Percentiles rank a stretch among this genome's conserved stretches.
Conservation (phyloP, 2,888 invertebrate genomes). For the Pollenia amentaria region DNA sequence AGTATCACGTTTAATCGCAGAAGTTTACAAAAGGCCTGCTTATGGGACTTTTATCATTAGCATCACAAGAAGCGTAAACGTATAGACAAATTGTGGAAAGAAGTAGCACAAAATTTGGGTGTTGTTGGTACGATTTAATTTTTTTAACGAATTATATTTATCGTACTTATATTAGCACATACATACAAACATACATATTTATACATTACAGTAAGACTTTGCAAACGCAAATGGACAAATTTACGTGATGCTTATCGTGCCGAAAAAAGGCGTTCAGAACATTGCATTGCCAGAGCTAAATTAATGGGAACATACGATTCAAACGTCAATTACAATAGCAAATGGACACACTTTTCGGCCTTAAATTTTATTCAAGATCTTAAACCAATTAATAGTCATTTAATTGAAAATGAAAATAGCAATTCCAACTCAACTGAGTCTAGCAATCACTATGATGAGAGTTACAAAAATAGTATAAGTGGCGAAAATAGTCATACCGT, state of each 20-base stretch:
- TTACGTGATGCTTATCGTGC: slow-evolving; percentile 78
- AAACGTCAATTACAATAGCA: slow-evolving; percentile 65
- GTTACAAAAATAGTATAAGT: neutral
- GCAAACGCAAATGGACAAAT: slow-evolving; percentile 82
- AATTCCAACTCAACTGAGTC: slow-evolving; percentile 26
- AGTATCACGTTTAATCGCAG: slow-evolving; percentile 79
- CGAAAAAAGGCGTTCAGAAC: slow-evolving; percentile 74
- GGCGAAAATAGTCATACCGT: neutral
- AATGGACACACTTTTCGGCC: slow-evolving; percentile 75
- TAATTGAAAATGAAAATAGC: slow-evolving; percentile 6
- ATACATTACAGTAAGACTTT: slow-evolving; percentile 78
- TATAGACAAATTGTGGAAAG: slow-evolving; percentile 77
- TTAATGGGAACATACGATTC: slow-evolving; percentile 58
- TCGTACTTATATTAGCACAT: neutral
- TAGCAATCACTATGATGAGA: neutral
- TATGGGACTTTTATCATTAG: slow-evolving; percentile 79
- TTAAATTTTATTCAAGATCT: slow-evolving; percentile 74
- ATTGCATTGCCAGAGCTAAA: slow-evolving; percentile 70
- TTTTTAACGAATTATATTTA: neutral
- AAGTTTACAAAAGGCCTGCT: slow-evolving; percentile 79
- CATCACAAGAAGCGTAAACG: slow-evolving; percentile 78
- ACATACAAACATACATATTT: neutral
- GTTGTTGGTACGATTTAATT: slow-evolving; percentile 77
- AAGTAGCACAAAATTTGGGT: slow-evolving; percentile 76
- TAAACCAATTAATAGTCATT: neutral